Evolutionary conservation across 2,113 vertebrate species (phyloP).

Genomic region (Limnothrissa miodon): DNA sequence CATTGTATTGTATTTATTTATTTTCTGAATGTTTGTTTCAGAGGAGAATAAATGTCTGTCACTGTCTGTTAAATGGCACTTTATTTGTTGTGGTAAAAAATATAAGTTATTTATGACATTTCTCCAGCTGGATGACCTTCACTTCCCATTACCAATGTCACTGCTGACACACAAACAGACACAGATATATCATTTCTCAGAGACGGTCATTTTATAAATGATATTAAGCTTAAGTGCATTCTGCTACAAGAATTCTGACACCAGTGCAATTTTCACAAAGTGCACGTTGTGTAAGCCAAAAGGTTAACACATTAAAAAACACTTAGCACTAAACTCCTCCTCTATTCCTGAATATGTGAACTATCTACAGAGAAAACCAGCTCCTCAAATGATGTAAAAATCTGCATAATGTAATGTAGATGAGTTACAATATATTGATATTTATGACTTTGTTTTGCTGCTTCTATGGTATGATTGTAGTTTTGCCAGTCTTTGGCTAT

Average conservation of each 20-base stretch:
- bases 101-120: slow-evolving; percentile 9
- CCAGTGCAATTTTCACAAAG: background rate
- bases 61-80: background rate
- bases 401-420: background rate
- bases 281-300: background rate
- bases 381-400: slow-evolving; percentile 40
- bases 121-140: background rate
- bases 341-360: slow-evolving; percentile 2
- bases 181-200: background rate
- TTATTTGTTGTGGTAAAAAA: background rate
- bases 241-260: background rate
- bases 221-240: background rate
- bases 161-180: background rate
- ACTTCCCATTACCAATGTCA: background rate
- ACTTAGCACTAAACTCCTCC: background rate
- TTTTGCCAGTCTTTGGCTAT: slow-evolving; percentile 21
- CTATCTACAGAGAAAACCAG: slow-evolving; percentile 54
- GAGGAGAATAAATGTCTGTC: background rate
- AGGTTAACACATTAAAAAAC: background rate
- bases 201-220: background rate
- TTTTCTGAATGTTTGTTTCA: background rate
- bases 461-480: background rate
- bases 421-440: background rate
- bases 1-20: background rate
- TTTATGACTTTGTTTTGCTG: background rate